A percentile compares a stretch with the other conserved stretches of the same genome.
Conservation (phyloP, 2,113 vertebrate genomes). For the Atlantisia rogersi region DNA sequence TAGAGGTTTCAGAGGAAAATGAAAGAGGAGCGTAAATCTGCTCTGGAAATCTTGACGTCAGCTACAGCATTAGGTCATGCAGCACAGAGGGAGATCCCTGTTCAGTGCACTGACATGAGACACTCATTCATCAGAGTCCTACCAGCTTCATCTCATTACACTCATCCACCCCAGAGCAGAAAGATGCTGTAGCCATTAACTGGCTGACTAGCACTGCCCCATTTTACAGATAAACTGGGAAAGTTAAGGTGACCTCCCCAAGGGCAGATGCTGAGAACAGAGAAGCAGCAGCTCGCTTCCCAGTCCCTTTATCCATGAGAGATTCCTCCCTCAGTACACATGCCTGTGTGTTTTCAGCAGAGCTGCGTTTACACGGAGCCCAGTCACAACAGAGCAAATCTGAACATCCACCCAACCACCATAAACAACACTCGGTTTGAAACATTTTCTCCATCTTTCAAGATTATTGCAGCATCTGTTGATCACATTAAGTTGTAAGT, state of each 20-base stretch:
- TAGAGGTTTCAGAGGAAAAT: background rate
- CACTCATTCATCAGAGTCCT: slow-evolving; percentile 11
- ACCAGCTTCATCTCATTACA: background rate
- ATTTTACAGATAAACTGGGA: background rate
- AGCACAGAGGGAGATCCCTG: slow-evolving; percentile 39
- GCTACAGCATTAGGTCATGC: slow-evolving; percentile 3
- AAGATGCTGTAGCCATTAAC: background rate
- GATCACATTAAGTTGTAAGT: slow-evolving; percentile 64
- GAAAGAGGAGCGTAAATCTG: background rate
- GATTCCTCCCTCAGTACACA: background rate
- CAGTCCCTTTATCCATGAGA: background rate
- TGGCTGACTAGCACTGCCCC: background rate
- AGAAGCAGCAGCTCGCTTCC: background rate
- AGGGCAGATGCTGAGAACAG: background rate
- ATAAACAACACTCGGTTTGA: slow-evolving; percentile 16
- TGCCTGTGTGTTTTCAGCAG: background rate
- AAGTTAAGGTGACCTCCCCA: background rate
- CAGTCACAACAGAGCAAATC: slow-evolving; percentile 41
- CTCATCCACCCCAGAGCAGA: background rate
- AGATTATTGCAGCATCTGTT: slow-evolving; percentile 66
- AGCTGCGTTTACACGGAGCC: background rate
- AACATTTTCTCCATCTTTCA: slow-evolving; percentile 55
- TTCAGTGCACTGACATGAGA: background rate
- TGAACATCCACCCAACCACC: slow-evolving; percentile 15
- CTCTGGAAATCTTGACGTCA: slow-evolving; percentile 22